These are phyloP conservation scores for Falco biarmicus DNA, from an alignment of 2,797 vertebrate genomes.

Conservation along the genomic window DNA sequence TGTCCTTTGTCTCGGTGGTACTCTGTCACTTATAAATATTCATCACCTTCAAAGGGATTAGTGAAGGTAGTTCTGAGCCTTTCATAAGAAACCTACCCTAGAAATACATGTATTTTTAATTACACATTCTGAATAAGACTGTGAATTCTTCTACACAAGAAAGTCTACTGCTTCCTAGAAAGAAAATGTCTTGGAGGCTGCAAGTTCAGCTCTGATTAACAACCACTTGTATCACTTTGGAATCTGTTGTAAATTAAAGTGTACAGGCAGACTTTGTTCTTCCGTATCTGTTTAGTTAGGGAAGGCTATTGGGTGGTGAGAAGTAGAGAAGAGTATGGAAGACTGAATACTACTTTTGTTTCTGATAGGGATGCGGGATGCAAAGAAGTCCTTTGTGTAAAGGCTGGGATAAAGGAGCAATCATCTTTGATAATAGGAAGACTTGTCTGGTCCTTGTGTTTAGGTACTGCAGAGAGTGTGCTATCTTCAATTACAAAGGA, in stretches of 20 bases:
- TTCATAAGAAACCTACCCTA: not conserved
- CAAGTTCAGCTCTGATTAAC: not conserved
- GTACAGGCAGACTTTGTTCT: not conserved
- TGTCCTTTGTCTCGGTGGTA: not conserved
- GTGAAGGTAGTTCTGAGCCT: not conserved
- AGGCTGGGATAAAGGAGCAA: not conserved
- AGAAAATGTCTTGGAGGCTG: not conserved
- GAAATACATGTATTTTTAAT: not conserved
- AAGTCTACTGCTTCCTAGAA: not conserved
- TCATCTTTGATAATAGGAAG: not conserved
- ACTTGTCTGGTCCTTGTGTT: not conserved
- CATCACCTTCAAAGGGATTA: not conserved
- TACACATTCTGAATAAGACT: not conserved
- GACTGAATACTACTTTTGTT: not conserved
- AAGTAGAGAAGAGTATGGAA: not conserved
- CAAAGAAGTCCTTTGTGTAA: not conserved
- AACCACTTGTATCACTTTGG: not conserved
- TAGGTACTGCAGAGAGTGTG: not conserved
- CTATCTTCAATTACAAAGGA: not conserved
- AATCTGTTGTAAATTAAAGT: not conserved
- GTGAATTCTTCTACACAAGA: not conserved
- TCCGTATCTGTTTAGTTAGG: not conserved
- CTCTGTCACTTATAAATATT: not conserved
- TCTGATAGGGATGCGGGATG: not conserved
- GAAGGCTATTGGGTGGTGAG: not conserved